A percentile compares a stretch with the other conserved stretches of the same genome.
Conservation (phyloP, 92 coral and sea anemone species). For the Pocillopora grandis region DNA sequence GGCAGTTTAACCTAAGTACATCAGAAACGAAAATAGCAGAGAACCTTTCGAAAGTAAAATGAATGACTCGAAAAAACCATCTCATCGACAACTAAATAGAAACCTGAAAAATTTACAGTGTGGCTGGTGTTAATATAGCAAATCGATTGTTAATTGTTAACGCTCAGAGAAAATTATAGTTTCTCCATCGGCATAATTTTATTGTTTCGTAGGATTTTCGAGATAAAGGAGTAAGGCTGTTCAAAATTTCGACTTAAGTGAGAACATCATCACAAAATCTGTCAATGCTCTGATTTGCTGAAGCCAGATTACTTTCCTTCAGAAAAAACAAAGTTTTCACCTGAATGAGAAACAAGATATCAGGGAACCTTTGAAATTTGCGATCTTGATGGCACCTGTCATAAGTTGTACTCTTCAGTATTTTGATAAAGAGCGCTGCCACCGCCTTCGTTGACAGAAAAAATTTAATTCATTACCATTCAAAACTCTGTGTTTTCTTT, state of each 20-base stretch:
- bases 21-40: background rate
- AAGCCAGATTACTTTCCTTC: background rate
- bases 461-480: slow-evolving; percentile 11
- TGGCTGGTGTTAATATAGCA: no score
- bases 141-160: no score
- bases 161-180: no score
- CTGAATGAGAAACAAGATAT: background rate
- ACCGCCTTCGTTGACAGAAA: background rate
- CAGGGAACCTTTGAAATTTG: slow-evolving; percentile 18
- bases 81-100: no score
- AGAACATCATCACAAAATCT: background rate
- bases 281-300: background rate
- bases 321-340: background rate
- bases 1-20: background rate
- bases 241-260: no score
- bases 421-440: background rate
- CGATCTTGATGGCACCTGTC: slow-evolving; percentile 9
- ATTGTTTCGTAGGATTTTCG: background rate
- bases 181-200: no score
- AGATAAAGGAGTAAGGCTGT: background rate
- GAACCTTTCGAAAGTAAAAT: background rate
- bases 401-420: background rate
- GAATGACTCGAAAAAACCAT: background rate
- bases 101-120: no score
- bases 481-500: background rate